Conservation (phyloP, 2,113 vertebrate genomes). For the Gymnobelideus leadbeateri region DNA sequence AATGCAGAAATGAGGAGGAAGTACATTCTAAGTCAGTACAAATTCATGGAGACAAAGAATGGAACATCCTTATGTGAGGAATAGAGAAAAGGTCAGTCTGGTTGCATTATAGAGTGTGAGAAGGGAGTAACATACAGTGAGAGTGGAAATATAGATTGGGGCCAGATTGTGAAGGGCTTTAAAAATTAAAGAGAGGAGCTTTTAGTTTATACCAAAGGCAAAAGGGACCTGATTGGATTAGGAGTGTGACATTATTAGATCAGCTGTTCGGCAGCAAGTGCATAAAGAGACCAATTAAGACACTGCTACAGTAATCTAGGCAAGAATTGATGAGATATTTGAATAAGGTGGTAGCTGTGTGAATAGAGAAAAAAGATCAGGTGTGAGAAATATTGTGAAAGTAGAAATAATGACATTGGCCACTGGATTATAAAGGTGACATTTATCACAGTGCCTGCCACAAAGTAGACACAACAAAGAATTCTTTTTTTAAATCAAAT, state of each 20-base stretch:
- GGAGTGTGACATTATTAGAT: background rate
- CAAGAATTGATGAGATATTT: background rate
- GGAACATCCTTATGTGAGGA: background rate
- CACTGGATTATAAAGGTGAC: background rate
- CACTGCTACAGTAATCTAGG: background rate
- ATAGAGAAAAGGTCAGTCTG: background rate
- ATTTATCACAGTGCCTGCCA: background rate
- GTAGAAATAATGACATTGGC: background rate
- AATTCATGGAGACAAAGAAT: background rate
- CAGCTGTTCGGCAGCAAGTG: background rate
- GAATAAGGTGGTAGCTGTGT: background rate
- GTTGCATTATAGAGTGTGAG: background rate
- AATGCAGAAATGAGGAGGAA: background rate
- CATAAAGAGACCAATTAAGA: background rate
- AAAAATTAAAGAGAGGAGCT: background rate
- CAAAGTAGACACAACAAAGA: no score
- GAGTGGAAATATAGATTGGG: background rate
- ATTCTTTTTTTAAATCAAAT: no score
- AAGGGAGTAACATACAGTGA: background rate
- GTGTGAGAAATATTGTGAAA: background rate
- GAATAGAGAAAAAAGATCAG: background rate
- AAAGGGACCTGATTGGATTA: background rate
- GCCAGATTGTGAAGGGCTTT: background rate
- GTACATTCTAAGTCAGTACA: background rate
- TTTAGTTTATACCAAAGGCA: background rate